Percentiles rank a stretch among this genome's conserved stretches.
These are phyloP conservation scores for Electrona antarctica DNA, from an alignment of 2,113 vertebrate genomes.

Conservation along the genomic window DNA sequence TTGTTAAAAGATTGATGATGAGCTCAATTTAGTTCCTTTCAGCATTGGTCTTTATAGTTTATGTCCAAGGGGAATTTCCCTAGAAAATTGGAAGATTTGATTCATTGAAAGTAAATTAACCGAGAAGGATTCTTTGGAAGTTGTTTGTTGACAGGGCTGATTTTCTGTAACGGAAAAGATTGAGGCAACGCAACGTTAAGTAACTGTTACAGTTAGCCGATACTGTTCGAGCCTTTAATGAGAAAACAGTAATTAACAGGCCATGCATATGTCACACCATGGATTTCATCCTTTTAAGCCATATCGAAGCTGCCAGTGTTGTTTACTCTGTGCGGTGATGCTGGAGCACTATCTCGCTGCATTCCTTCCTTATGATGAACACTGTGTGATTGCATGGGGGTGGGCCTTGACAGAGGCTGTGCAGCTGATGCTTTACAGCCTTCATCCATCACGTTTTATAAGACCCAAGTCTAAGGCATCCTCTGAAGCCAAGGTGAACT, in stretches of 20 bases:
- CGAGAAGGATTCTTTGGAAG: constrained; percentile 34
- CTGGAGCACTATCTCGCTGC: constrained; percentile 27
- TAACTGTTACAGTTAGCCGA: constrained; percentile 2
- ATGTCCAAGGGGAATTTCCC: constrained; percentile 30
- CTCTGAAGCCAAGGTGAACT: constrained; percentile 76
- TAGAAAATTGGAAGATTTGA: constrained; percentile 27
- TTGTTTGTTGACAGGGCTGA: constrained; percentile 15
- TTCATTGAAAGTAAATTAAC: constrained; percentile 42
- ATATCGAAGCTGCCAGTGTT: constrained; percentile 16
- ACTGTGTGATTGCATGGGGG: constrained; percentile 33
- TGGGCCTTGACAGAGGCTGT: constrained; percentile 54
- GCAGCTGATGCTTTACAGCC: constrained; percentile 57
- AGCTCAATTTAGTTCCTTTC: background rate
- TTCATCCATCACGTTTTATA: constrained; percentile 72
- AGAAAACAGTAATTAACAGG: constrained; percentile 30
- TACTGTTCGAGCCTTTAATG: constrained; percentile 14
- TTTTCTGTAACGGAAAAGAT: constrained; percentile 26
- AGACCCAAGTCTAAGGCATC: constrained; percentile 56
- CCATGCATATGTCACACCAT: background rate
- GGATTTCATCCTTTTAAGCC: constrained; percentile 11
- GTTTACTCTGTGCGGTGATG: constrained; percentile 31
- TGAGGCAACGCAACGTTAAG: background rate
- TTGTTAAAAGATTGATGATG: background rate
- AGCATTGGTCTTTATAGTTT: background rate
- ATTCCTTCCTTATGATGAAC: constrained; percentile 34